Conservation (phyloP, 2,888 invertebrate genomes). For the Fissipunctia ypsillon region DNA sequence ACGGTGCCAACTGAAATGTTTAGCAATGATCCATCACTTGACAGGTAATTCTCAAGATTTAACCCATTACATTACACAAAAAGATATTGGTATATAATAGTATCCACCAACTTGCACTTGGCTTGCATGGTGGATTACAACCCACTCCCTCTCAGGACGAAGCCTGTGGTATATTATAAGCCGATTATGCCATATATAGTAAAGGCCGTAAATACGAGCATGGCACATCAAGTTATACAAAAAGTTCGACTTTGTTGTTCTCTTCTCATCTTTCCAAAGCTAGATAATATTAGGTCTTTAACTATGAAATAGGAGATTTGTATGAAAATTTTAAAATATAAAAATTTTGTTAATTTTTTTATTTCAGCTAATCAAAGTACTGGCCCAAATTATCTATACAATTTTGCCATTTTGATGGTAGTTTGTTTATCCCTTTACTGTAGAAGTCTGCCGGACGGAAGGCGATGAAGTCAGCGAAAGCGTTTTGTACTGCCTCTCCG, state of each 20-base stretch:
- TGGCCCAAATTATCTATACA: too few species aligned
- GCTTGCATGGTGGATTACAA: neutral
- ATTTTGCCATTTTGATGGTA: too few species aligned
- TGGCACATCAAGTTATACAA: neutral
- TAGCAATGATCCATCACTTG: conserved; percentile 97
- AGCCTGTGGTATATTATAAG: neutral
- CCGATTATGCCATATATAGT: neutral
- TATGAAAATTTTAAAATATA: too few species aligned
- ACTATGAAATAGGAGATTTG: too few species aligned
- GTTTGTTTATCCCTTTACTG: too few species aligned
- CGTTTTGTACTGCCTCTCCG: too few species aligned
- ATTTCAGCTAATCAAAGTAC: too few species aligned
- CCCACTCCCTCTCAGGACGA: neutral
- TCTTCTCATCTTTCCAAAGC: neutral
- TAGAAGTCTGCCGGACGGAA: too few species aligned
- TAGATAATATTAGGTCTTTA: too few species aligned
- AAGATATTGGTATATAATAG: too few species aligned
- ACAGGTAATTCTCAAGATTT: conserved; percentile 90
- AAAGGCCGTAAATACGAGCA: neutral
- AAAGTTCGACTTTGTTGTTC: neutral
- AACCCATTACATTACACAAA: neutral
- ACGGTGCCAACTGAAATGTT: conserved; percentile 98
- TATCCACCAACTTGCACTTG: neutral
- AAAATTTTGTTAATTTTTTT: too few species aligned
- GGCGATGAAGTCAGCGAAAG: too few species aligned